Conservation (phyloP, 2,113 vertebrate genomes). For the Hippocampus zosterae region DNA sequence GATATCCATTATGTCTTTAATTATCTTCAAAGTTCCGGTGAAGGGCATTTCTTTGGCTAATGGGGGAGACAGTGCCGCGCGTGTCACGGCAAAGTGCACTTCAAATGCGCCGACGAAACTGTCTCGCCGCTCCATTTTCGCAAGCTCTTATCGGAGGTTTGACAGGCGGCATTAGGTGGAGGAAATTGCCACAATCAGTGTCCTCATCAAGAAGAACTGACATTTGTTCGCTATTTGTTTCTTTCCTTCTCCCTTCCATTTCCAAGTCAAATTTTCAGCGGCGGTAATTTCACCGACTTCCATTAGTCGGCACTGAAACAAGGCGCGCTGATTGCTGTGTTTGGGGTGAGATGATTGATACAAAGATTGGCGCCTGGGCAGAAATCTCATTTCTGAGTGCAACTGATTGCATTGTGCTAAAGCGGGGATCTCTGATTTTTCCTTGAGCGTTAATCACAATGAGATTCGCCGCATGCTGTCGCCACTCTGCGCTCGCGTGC, state of each 20-base stretch:
- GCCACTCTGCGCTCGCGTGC: not conserved
- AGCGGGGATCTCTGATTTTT: constrained; percentile 59
- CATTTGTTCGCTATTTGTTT: constrained; percentile 69
- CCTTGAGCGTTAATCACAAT: constrained; percentile 58
- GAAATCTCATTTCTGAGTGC: constrained; percentile 69
- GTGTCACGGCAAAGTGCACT: constrained; percentile 68
- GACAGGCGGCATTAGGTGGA: constrained; percentile 55
- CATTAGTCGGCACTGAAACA: constrained; percentile 59
- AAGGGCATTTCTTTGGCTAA: constrained; percentile 75
- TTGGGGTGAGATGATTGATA: constrained; percentile 60
- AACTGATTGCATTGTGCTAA: constrained; percentile 68
- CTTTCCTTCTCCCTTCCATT: constrained; percentile 49
- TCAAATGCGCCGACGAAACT: constrained; percentile 61
- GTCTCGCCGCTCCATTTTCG: constrained; percentile 44
- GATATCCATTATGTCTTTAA: constrained; percentile 80
- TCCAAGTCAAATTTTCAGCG: constrained; percentile 64
- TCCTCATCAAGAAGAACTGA: constrained; percentile 61
- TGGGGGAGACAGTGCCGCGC: constrained; percentile 68
- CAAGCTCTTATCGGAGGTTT: constrained; percentile 48
- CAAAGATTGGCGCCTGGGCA: constrained; percentile 59
- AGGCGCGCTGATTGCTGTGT: constrained; percentile 66
- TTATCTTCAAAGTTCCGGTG: constrained; percentile 79
- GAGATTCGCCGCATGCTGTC: constrained; percentile 45
- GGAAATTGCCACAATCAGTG: constrained; percentile 70
- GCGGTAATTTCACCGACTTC: constrained; percentile 62